phyloP scores from a whole-genome alignment of 2,797 vertebrate species.

The Tokudaia tokunoshimensis region DNA sequence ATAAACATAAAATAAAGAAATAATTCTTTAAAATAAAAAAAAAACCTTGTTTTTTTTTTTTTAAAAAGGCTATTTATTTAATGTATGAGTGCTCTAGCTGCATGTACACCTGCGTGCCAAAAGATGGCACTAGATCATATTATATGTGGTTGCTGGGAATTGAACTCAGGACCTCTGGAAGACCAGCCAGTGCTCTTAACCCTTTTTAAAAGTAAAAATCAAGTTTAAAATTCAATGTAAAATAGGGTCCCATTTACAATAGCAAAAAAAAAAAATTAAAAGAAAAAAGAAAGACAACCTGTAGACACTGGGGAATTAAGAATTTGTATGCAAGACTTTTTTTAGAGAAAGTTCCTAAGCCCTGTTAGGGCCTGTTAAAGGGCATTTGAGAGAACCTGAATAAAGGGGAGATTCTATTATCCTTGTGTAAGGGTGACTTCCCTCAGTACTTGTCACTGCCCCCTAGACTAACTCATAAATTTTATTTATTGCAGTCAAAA shows the following conservation, averaged over 20 bases:
- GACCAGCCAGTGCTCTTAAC: background rate
- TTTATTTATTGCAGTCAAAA: constrained; percentile 35
- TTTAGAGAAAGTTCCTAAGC: constrained; percentile 23
- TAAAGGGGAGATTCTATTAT: background rate
- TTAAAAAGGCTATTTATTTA: background rate
- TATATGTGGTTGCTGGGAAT: background rate
- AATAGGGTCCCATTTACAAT: constrained; percentile 23
- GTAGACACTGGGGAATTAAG: background rate
- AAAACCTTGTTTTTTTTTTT: too few relatives aligned
- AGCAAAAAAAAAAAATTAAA: background rate
- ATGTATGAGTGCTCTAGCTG: background rate
- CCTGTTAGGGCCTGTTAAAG: background rate
- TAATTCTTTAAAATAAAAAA: too few relatives aligned
- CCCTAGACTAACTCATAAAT: background rate
- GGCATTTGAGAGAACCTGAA: background rate
- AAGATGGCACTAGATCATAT: background rate
- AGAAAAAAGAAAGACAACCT: background rate
- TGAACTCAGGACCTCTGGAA: background rate
- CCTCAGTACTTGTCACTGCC: background rate
- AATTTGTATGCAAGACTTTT: constrained; percentile 32
- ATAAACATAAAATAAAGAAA: too few relatives aligned
- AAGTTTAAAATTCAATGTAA: constrained; percentile 23
- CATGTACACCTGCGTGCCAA: background rate
- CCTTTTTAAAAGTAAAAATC: constrained; percentile 16
- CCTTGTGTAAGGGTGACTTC: background rate